Evolutionary conservation across 2,797 vertebrate genomes (phyloP), one percentile per base, ranked within the genome.

Genomic region (Oreochromis mossambicus): DNA sequence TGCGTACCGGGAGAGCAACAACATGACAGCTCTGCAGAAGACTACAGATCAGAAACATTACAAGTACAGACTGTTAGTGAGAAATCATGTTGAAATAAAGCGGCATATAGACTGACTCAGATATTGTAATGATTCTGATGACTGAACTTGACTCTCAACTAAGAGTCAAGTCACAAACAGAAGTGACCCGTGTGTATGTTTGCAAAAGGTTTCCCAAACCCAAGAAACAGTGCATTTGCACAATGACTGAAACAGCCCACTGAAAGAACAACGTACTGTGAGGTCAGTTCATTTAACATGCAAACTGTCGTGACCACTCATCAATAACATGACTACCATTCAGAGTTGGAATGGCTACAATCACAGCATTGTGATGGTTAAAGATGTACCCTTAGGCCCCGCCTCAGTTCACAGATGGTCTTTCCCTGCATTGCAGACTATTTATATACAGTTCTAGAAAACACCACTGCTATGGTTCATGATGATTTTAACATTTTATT

Each of bases 71-170:
- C 26, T 36, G 34, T 58, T 10, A 58, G 32, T 58, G 26, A 58
- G 55, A 17, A 12, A 32, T 29, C 0, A 26, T 0, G 32, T 34
- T 34, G 0, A 17, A 4, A 15, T 58, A 32, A 29, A 10, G 26
- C 26, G 17, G 55, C 26, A 17, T 51, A 5, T 17, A 2, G 17
- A 32, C 26, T 17, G 26, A 32, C 26, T 26, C 26, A 4, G 26
- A 26, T 26, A 5, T 26, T 56, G 55, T 9, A 3, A 0, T 32
- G 14, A 17, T 9, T 5, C 48, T 51, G 48, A 8, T 32, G 26
- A 3, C 14, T 32, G 14, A 17, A 0, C 26, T 56, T 0, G 2
- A 14, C 26, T 32, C 29, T 5, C 55, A 7, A 52, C 3, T 52
- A 13, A 55, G 4, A 29, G 24, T 26, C 4, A 56, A 1, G 14